Conservation (phyloP, 2,797 vertebrate genomes). For the Chelon auratus region DNA sequence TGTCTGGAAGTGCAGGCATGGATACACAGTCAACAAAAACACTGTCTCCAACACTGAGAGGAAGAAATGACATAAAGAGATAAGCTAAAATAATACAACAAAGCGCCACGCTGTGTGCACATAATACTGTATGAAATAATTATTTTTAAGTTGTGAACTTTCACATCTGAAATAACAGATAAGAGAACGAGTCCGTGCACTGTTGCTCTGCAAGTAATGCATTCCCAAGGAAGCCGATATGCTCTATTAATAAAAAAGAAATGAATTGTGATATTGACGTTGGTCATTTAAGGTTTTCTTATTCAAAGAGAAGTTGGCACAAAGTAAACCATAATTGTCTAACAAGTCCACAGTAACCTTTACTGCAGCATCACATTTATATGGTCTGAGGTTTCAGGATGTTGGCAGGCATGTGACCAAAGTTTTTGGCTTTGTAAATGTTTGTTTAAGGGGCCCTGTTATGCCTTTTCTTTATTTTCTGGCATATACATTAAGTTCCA, state of each 20-base stretch:
- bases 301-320: constrained; percentile 15
- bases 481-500: too few species aligned
- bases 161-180: constrained; percentile 20
- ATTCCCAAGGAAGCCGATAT: background rate
- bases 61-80: constrained; percentile 16
- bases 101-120: background rate
- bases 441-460: background rate
- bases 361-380: constrained; percentile 32
- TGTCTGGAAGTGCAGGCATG: constrained; percentile 24
- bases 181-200: background rate
- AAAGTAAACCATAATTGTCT: constrained; percentile 22
- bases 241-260: background rate
- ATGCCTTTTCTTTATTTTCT: too few species aligned
- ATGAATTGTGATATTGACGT: constrained; percentile 11
- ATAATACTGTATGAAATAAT: background rate
- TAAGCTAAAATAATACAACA: background rate
- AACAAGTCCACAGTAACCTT: constrained; percentile 34
- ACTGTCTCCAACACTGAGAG: constrained; percentile 17
- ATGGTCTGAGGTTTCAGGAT: constrained; percentile 43
- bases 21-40: constrained; percentile 23
- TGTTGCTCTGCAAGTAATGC: background rate
- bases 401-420: constrained; percentile 24
- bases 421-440: constrained; percentile 22
- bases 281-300: constrained; percentile 30
- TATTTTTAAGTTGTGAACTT: background rate